Evolutionary conservation across 2,888 invertebrate genomes (phyloP).

Genomic region (Drosophila paracracens): DNA sequence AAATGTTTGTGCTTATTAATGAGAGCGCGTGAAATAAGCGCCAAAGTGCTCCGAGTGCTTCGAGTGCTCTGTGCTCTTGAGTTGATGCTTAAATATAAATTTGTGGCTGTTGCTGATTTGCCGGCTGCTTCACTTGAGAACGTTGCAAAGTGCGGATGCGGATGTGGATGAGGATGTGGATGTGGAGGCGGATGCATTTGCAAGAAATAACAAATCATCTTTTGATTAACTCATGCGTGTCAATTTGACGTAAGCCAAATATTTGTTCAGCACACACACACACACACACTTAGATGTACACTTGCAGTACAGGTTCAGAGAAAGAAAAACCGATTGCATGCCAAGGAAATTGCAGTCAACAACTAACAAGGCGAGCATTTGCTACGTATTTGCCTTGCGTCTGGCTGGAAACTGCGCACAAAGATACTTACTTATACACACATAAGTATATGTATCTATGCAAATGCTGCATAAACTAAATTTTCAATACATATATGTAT

Average conservation of each 20-base stretch:
- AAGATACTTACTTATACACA: constrained; percentile 47
- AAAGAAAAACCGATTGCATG: constrained; percentile 64
- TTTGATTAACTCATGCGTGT: constrained; percentile 81
- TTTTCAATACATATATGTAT: constrained; percentile 12
- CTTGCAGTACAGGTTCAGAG: constrained; percentile 1
- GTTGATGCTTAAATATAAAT: constrained; percentile 42
- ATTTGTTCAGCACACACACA: constrained; percentile 66
- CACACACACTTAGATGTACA: constrained; percentile 3
- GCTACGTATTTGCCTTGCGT: constrained; percentile 69
- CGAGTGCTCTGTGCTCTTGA: constrained; percentile 1
- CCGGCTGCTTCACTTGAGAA: constrained; percentile 24
- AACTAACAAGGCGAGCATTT: constrained; percentile 73
- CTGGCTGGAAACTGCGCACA: constrained; percentile 51
- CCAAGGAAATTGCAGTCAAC: constrained; percentile 79
- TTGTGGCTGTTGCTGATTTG: constrained; percentile 42
- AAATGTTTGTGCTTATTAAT: constrained; percentile 73
- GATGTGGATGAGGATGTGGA: constrained; percentile 11
- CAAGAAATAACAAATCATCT: constrained; percentile 80
- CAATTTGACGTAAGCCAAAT: constrained; percentile 80
- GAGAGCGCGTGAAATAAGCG: constrained; percentile 54
- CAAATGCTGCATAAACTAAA: constrained; percentile 20
- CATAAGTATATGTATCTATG: constrained; percentile 17
- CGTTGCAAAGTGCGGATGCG: constrained; percentile 18
- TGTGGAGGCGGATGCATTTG: constrained; percentile 72
- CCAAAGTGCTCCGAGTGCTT: constrained; percentile 23